Conservation (phyloP, 2,888 invertebrate genomes). For the Drosophila pegasa region DNA sequence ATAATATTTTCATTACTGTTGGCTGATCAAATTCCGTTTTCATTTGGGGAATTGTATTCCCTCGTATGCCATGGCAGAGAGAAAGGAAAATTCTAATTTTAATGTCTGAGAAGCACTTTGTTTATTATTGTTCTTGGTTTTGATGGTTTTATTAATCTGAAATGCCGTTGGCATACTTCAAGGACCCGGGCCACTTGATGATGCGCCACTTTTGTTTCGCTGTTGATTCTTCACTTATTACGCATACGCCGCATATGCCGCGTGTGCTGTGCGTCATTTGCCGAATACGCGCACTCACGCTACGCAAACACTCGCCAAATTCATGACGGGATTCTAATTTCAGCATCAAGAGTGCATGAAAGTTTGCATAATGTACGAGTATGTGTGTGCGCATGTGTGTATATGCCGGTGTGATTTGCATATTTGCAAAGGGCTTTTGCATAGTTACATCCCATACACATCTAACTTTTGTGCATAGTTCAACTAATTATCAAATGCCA, state of each 20-base stretch:
- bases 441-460: constrained; percentile 46
- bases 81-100: neutral
- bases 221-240: constrained; percentile 36
- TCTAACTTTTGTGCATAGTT: constrained; percentile 49
- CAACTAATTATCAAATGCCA: constrained; percentile 53
- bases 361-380: neutral
- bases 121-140: neutral
- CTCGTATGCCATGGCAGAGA: too few species aligned
- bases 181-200: neutral
- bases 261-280: constrained; percentile 23
- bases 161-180: neutral
- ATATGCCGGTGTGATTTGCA: constrained; percentile 29
- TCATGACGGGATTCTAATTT: constrained; percentile 5
- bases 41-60: neutral
- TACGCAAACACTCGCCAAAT: constrained; percentile 12
- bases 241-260: constrained; percentile 59
- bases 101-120: neutral
- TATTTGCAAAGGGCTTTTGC: constrained; percentile 45
- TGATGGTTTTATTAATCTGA: constrained; percentile 3
- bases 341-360: constrained; percentile 1
- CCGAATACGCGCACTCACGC: constrained; percentile 14
- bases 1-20: too few species aligned
- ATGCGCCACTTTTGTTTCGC: neutral
- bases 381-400: constrained; percentile 7
- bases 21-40: neutral